Conservation (phyloP, 2,888 invertebrate species). For the Drosophila emarginata region DNA sequence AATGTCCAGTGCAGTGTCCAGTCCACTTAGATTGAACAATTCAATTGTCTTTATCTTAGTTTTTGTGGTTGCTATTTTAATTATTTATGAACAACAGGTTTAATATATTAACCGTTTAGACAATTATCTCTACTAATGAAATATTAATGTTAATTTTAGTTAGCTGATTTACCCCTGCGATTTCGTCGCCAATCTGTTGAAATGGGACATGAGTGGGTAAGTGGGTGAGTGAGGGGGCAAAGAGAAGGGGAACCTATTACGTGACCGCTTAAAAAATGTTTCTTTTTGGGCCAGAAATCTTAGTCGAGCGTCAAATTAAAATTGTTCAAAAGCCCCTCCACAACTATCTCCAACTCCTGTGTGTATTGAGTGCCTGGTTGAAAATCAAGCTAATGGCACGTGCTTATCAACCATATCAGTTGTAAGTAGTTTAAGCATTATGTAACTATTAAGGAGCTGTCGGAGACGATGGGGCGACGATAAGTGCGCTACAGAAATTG, state of each 20-base stretch:
- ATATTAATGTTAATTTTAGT: background rate
- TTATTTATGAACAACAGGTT: no score
- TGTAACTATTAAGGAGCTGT: constrained; percentile 58
- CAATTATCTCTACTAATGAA: background rate
- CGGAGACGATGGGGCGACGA: constrained; percentile 22
- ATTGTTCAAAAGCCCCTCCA: constrained; percentile 41
- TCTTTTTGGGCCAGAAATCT: constrained; percentile 39
- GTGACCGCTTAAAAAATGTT: constrained; percentile 56
- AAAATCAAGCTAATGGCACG: constrained; percentile 60
- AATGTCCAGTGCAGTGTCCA: no score
- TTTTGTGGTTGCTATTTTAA: no score
- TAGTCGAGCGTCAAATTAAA: constrained; percentile 67
- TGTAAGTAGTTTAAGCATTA: constrained; percentile 49
- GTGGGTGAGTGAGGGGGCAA: constrained; percentile 24
- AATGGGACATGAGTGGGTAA: constrained; percentile 32
- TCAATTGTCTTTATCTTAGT: no score
- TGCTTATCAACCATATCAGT: constrained; percentile 70
- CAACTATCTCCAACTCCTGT: no score
- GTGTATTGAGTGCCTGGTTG: background rate
- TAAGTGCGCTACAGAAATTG: constrained; percentile 49
- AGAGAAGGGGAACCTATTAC: constrained; percentile 39
- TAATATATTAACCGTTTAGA: background rate
- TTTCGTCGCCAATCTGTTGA: constrained; percentile 37
- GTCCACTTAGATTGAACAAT: no score
- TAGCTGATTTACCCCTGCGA: background rate